These are phyloP conservation scores for Onthophagus sagittarius DNA, from an alignment of 2,888 invertebrate genomes.

Conservation along the genomic window DNA sequence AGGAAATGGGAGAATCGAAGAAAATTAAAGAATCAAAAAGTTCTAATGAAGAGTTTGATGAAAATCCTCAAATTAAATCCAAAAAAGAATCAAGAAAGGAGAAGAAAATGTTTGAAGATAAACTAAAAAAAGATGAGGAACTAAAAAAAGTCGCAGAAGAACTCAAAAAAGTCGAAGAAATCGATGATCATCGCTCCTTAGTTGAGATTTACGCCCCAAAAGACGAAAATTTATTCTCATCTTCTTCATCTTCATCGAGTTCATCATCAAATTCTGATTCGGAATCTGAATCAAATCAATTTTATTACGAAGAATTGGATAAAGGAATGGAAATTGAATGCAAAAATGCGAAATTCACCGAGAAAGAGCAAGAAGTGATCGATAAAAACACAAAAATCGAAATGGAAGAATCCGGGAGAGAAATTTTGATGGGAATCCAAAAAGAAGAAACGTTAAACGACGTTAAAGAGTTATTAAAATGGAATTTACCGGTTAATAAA, in stretches of 20 bases:
- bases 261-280: constrained; percentile 19
- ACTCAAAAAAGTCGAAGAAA: neutral
- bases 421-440: constrained; percentile 18
- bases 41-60: neutral
- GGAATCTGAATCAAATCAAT: constrained; percentile 27
- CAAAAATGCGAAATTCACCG: constrained; percentile 13
- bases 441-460: constrained; percentile 19
- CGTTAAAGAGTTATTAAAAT: constrained; percentile 41
- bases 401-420: neutral
- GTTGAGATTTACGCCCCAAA: constrained; percentile 9
- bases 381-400: constrained; percentile 17
- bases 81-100: constrained; percentile 1
- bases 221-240: neutral
- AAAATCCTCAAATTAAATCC: neutral
- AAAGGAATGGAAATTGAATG: constrained; percentile 20
- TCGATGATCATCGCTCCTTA: neutral
- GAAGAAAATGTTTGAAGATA: neutral
- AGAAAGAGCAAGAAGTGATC: constrained; percentile 19
- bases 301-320: constrained; percentile 30
- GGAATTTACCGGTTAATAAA: constrained; percentile 36
- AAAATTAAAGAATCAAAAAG: neutral
- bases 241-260: constrained; percentile 5
- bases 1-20: neutral
- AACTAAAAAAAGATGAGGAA: constrained; percentile 15
- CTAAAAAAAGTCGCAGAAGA: constrained; percentile 13